A percentile compares a stretch with the other conserved stretches of the same genome.
These are phyloP conservation scores for Microtus oregoni DNA, from an alignment of 2,113 vertebrate species.

Conservation along the genomic window DNA sequence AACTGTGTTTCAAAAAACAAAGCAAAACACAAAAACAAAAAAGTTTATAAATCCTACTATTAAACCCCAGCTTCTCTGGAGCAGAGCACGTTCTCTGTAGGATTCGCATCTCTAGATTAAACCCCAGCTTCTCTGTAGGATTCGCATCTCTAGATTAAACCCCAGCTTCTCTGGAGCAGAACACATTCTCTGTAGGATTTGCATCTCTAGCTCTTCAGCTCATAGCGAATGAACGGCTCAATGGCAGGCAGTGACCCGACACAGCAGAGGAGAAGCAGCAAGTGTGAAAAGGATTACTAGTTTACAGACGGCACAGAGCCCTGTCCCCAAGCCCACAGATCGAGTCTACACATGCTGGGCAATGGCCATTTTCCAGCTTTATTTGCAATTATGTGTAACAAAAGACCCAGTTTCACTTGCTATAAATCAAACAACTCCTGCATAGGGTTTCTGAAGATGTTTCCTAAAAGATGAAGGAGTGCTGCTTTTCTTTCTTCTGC, in stretches of 20 bases:
- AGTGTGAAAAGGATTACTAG: neutral
- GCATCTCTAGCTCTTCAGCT: constrained; percentile 34
- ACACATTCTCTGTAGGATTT: too few relatives aligned
- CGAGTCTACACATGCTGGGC: neutral
- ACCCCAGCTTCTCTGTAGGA: neutral
- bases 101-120: neutral
- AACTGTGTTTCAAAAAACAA: too few relatives aligned
- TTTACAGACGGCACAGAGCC: neutral
- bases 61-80: neutral
- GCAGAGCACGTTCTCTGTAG: too few relatives aligned
- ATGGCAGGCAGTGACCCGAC: neutral
- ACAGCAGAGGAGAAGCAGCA: neutral
- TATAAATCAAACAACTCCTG: neutral
- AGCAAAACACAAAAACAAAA: too few relatives aligned
- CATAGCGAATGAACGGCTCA: neutral
- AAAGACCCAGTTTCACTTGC: constrained; percentile 4
- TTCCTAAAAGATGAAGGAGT: constrained; percentile 2
- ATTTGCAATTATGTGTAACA: constrained; percentile 3
- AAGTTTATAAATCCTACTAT: neutral
- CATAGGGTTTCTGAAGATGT: neutral
- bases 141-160: too few relatives aligned
- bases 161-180: too few relatives aligned
- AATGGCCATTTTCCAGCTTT: constrained; percentile 25
- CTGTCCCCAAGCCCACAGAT: neutral
- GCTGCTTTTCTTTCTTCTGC: neutral